Base-by-base conservation (phyloP, 2,113 vertebrate species). In the Aspiorhynchus laticeps region DNA sequence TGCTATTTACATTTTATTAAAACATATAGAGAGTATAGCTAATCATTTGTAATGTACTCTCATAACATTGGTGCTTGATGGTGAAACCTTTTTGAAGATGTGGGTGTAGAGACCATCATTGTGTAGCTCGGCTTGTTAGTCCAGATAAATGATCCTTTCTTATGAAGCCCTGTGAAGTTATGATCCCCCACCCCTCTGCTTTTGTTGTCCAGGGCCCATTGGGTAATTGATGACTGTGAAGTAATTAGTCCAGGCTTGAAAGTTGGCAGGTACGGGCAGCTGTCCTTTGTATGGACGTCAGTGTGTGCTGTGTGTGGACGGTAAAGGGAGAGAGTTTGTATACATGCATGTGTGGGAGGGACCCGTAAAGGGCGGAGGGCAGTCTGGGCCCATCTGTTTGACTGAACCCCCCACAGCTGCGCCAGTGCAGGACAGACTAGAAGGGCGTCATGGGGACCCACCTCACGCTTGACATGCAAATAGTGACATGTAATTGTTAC, bases 141-240 rank as follows among this genome's bases (percentile, higher is more conserved):
- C 73, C 71, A 83, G 88, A 89, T 87, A 90, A 88, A 88, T 90
- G 84, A 85, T 38, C 19, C 80, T 88, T 86, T 86, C 86, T 88
- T 78, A 86, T 76, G 76, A 82, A 88, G 87, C 77, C 59, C 90
- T 86, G 77, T 90, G 87, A 91, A 91, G 89, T 91, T 90, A 85
- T 89, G 87, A 87, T 90, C 86, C 80, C 80, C 89, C 74, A 46
- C 38, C 83, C 59, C 80, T 75, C 77, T 75, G n/a, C 85, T 77
- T 88, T 90, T 87, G 84, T 89, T 88, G 84, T 85, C 78, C 33
- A 65, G 71, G 83, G 81, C 56, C 86, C 79, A 88, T 88, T 90
- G 89, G 86, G 86, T 90, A 90, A 91, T 89, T 90, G 91, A 89
- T 91, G 91, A 91, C 91, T 90, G 87, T 88, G 87, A 90, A 91